Evolutionary conservation across 2,113 vertebrate genomes (phyloP).

Genomic region (Isurus oxyrinchus): DNA sequence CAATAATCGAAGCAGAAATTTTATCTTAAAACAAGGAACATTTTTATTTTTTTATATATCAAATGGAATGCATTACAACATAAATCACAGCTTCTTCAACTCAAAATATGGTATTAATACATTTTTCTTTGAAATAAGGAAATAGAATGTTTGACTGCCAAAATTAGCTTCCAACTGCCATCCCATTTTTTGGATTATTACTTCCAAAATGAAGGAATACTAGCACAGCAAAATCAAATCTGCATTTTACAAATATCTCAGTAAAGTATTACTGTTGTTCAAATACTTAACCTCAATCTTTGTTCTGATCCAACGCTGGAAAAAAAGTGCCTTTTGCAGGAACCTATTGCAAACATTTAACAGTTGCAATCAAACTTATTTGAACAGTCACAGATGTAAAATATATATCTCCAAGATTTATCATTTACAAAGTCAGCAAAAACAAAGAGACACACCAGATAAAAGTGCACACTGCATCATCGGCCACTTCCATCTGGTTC

Average conservation of each 20-base stretch:
- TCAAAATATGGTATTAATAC: not conserved
- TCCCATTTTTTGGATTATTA: not conserved
- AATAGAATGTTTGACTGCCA: not conserved
- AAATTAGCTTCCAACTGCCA: not conserved
- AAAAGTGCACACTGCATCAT: not conserved
- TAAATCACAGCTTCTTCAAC: slow-evolving; percentile 6
- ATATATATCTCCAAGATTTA: not conserved
- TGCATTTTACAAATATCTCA: not conserved
- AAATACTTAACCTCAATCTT: not conserved
- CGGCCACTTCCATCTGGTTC: not conserved
- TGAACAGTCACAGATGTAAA: not conserved
- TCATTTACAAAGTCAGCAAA: not conserved
- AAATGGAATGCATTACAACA: slow-evolving; percentile 21
- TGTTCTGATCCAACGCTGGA: not conserved
- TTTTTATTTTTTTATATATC: not conserved
- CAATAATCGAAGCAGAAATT: not conserved
- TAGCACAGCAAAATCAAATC: not conserved
- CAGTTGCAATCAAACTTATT: not conserved
- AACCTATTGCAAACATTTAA: not conserved
- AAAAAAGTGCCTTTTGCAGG: not conserved
- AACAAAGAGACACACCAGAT: not conserved
- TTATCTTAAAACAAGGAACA: not conserved
- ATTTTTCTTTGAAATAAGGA: slow-evolving; percentile 19
- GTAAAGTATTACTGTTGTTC: slow-evolving; percentile 9
- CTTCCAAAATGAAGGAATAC: not conserved